Conservation (phyloP, 2,888 invertebrate genomes). For the Polydrusus pterygomalis region DNA sequence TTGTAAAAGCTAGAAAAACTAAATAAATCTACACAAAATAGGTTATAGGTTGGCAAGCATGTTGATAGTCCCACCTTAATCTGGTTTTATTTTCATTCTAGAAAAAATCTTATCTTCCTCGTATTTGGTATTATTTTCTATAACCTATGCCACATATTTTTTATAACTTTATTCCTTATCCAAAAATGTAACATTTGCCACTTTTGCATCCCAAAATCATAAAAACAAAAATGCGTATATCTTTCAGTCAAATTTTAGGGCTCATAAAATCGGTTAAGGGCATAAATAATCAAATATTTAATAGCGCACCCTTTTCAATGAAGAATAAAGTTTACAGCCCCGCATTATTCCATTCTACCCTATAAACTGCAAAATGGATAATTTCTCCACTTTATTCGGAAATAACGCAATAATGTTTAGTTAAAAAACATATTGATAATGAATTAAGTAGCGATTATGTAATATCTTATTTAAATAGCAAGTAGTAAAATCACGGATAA, state of each 20-base stretch:
- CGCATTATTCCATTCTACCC: background rate
- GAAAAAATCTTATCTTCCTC: too few species aligned
- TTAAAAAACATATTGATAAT: background rate
- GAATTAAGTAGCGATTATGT: too few species aligned
- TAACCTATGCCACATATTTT: background rate
- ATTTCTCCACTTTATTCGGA: background rate
- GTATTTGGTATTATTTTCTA: too few species aligned
- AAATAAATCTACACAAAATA: too few species aligned
- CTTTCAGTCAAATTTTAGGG: conserved; percentile 32
- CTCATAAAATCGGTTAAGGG: conserved; percentile 20
- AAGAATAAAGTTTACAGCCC: conserved; percentile 5
- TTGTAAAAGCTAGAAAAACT: too few species aligned
- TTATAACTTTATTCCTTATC: conserved; percentile 41
- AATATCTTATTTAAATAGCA: background rate
- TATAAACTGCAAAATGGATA: background rate
- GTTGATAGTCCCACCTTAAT: too few species aligned
- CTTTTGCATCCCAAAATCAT: conserved; percentile 40
- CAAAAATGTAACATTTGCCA: conserved; percentile 26
- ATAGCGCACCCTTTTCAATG: conserved; percentile 16
- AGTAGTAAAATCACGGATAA: background rate
- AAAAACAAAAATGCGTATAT: conserved; percentile 40
- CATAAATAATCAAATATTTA: conserved; percentile 29
- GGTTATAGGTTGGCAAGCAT: too few species aligned
- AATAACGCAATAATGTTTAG: background rate
- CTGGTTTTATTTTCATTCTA: too few species aligned